phyloP scores from a whole-genome alignment of 2,888 invertebrate species.

The Bursaphelenchus okinawaensis region DNA sequence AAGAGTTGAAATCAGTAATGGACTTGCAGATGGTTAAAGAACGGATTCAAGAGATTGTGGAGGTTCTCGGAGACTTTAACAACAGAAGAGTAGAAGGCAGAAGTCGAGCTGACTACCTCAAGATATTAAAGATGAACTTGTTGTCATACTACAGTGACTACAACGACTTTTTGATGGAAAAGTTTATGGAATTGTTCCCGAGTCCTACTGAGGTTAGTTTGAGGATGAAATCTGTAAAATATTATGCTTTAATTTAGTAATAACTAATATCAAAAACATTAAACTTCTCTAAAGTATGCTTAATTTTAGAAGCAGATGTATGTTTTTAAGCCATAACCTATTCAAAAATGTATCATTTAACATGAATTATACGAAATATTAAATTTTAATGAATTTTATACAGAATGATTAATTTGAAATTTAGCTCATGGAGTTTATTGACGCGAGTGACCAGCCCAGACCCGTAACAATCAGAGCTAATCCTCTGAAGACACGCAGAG shows the following conservation, averaged over 20 bases:
- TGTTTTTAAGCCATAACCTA: no score
- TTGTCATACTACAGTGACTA: constrained; percentile 94
- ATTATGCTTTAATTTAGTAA: no score
- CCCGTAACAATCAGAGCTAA: constrained; percentile 93
- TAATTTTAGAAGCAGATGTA: no score
- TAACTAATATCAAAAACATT: no score
- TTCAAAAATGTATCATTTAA: no score
- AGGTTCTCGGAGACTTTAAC: constrained; percentile 51
- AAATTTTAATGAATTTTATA: background rate
- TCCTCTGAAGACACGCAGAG: constrained; percentile 73
- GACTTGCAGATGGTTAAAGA: constrained; percentile 46
- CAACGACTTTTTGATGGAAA: constrained; percentile 88
- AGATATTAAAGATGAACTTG: constrained; percentile 75
- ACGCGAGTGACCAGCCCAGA: constrained; percentile 88
- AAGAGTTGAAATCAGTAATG: constrained; percentile 38
- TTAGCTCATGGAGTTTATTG: constrained; percentile 70
- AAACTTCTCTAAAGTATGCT: no score
- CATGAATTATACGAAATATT: no score
- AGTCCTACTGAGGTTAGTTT: constrained; percentile 47
- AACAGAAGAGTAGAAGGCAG: constrained; percentile 38
- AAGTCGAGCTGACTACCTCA: constrained; percentile 59
- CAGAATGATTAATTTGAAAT: no score
- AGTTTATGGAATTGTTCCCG: constrained; percentile 81
- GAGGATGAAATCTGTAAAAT: no score
- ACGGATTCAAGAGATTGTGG: constrained; percentile 49